phyloP scores from a whole-genome alignment of 2,113 vertebrate genomes.

The Forbesichthys papilliferus region DNA sequence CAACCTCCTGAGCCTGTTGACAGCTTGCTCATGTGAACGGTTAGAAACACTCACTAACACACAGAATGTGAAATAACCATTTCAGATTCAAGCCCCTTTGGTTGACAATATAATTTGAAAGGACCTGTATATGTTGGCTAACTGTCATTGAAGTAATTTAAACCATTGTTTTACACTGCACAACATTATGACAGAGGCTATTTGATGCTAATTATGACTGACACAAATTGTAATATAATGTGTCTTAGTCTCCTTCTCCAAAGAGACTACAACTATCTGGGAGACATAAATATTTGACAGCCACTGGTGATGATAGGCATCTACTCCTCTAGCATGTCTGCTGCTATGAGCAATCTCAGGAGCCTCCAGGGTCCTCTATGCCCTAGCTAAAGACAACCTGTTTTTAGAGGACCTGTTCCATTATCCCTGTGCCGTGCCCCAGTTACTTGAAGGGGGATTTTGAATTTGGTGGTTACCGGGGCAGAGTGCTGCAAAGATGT shows the following conservation, averaged over 20 bases:
- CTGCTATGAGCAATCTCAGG: conserved; percentile 84
- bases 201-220: background rate
- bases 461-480: no score
- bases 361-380: conserved; percentile 82
- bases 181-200: background rate
- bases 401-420: conserved; percentile 71
- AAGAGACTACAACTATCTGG: conserved; percentile 81
- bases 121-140: no score
- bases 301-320: conserved; percentile 80
- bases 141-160: no score
- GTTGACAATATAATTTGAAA: no score
- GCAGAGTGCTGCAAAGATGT: no score
- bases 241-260: conserved; percentile 73
- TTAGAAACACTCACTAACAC: conserved; percentile 40
- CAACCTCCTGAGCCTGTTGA: conserved; percentile 79
- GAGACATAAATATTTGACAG: conserved; percentile 78
- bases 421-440: no score
- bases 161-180: background rate
- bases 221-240: background rate
- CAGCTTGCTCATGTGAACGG: conserved; percentile 84
- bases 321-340: conserved; percentile 79
- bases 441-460: no score
- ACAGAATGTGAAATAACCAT: background rate
- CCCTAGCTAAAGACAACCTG: conserved; percentile 80
- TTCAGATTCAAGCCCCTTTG: background rate